Evolutionary conservation across 2,797 vertebrate species (phyloP).

Genomic region (Etheostoma nigrum): DNA sequence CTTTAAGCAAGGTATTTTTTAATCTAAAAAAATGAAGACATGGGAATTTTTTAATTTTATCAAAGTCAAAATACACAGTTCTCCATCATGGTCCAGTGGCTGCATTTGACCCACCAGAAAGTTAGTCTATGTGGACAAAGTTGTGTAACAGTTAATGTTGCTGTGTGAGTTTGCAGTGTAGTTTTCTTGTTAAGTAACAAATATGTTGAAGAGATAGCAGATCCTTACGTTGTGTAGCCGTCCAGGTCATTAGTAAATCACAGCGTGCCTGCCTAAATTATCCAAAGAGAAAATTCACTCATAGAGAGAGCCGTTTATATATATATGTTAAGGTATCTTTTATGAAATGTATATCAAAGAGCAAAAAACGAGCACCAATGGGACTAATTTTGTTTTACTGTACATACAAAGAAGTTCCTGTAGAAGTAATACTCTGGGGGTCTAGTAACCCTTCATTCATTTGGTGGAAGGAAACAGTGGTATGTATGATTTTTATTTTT

Average conservation of each 20-base stretch:
- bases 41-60: background rate
- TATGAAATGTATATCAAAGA: constrained; percentile 18
- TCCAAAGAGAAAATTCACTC: constrained; percentile 36
- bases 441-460: constrained; percentile 24
- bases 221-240: constrained; percentile 16
- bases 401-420: constrained; percentile 43
- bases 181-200: constrained; percentile 26
- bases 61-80: background rate
- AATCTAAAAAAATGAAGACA: constrained; percentile 19
- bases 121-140: background rate
- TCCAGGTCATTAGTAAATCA: constrained; percentile 27
- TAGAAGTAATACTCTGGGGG: constrained; percentile 24
- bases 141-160: constrained; percentile 25
- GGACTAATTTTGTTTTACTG: constrained; percentile 47
- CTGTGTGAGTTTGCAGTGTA: constrained; percentile 51
- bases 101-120: constrained; percentile 5
- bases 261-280: constrained; percentile 12
- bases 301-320: constrained; percentile 7
- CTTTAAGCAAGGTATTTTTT: background rate
- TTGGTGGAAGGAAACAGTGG: constrained; percentile 12
- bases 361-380: constrained; percentile 11
- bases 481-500: background rate
- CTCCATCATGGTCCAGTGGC: constrained; percentile 25
- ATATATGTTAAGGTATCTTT: constrained; percentile 19
- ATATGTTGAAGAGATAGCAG: background rate